Evolutionary conservation across 2,797 vertebrate genomes (phyloP).

Genomic region (Takifugu rubripes): DNA sequence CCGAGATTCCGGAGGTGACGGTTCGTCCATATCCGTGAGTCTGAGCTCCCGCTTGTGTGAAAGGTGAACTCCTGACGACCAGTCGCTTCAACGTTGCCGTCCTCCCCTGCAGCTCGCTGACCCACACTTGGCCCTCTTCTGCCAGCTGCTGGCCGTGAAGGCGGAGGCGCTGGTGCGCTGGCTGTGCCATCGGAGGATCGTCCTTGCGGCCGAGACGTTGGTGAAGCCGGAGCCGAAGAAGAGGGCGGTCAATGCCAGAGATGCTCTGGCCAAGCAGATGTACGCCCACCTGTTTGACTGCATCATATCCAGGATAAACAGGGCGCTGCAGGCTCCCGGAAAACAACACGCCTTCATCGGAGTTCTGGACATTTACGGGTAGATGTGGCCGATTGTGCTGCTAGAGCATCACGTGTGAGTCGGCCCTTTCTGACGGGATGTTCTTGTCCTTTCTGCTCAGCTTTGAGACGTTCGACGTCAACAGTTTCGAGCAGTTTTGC

Average conservation of each 20-base stretch:
- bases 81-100: too few relatives aligned
- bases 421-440: neutral
- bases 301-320: constrained; percentile 88
- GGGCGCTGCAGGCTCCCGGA: constrained; percentile 83
- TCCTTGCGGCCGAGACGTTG: constrained; percentile 84
- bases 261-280: constrained; percentile 94
- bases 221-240: constrained; percentile 84
- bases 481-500: constrained; percentile 99
- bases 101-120: constrained; percentile 73
- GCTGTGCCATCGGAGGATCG: constrained; percentile 87
- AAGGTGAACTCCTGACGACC: too few relatives aligned
- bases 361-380: constrained; percentile 99
- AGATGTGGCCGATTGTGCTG: constrained; percentile 25
- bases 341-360: constrained; percentile 93
- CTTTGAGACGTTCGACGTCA: constrained; percentile 97
- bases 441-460: constrained; percentile 63
- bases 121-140: constrained; percentile 82
- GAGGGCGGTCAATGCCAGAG: constrained; percentile 84
- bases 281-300: constrained; percentile 92
- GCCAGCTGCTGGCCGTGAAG: constrained; percentile 82
- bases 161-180: constrained; percentile 76
- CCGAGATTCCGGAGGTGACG: constrained; percentile 77
- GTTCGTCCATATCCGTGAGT: constrained; percentile 85
- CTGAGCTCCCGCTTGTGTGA: neutral
- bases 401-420: neutral